phyloP scores from a whole-genome alignment of 1,140 invertebrate species.

The Euborellia annulipes region DNA sequence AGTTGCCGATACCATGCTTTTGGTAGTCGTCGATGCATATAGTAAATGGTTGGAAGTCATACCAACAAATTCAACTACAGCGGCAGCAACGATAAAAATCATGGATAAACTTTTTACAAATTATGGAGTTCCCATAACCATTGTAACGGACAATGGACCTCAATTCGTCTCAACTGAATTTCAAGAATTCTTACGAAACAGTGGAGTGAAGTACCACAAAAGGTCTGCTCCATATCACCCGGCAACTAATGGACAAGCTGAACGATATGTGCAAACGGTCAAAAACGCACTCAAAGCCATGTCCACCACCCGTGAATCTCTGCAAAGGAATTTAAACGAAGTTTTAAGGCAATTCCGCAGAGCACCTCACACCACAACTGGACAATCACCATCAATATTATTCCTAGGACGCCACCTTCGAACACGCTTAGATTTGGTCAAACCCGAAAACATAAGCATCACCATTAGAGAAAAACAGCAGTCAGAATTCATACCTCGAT shows the following conservation, averaged over 20 bases:
- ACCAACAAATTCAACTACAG: background rate
- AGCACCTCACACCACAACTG: background rate
- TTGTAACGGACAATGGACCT: background rate
- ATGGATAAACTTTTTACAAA: background rate
- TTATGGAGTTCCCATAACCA: background rate
- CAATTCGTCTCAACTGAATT: background rate
- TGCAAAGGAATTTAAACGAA: constrained; percentile 10
- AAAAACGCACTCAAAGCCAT: constrained; percentile 16
- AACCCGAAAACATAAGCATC: no score
- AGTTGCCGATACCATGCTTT: background rate
- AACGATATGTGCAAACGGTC: constrained; percentile 18
- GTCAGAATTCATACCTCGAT: no score
- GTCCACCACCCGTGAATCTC: background rate
- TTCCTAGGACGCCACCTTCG: no score
- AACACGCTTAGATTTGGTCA: no score
- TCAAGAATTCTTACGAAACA: background rate
- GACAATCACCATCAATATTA: background rate
- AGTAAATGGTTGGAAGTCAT: background rate
- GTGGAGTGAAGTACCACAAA: background rate
- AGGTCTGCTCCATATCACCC: background rate
- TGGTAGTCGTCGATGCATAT: background rate
- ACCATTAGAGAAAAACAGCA: no score
- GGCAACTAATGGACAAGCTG: constrained; percentile 2
- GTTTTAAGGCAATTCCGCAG: background rate
- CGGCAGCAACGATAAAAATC: background rate